Percentiles rank a stretch among this genome's conserved stretches.
phyloP scores from a whole-genome alignment of 1,140 invertebrate genomes.

The Metopolophium dirhodum region DNA sequence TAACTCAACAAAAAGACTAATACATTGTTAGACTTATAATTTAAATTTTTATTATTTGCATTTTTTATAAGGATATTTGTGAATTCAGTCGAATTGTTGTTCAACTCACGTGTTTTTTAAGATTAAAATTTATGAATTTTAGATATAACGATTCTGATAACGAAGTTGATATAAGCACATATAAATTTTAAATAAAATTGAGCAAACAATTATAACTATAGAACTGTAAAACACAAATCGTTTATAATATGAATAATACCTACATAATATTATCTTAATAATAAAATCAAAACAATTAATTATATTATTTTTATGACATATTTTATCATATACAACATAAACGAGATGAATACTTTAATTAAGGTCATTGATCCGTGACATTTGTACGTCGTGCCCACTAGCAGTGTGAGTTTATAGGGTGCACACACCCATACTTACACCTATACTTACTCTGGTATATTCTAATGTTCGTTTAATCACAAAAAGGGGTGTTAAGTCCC shows the following conservation, averaged over 20 bases:
- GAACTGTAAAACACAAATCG: not conserved
- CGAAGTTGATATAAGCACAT: too few species aligned
- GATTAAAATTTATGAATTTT: not conserved
- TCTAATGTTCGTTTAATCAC: not conserved
- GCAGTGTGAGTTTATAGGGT: not conserved
- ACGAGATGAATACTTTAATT: not conserved
- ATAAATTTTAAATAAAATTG: not conserved
- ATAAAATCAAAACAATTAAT: not conserved
- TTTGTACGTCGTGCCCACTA: not conserved
- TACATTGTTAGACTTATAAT: not conserved
- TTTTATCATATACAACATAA: slow-evolving; percentile 1
- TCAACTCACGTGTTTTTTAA: not conserved
- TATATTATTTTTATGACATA: not conserved
- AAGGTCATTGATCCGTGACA: slow-evolving; percentile 7
- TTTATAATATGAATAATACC: rapidly evolving
- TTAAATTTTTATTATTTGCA: not conserved
- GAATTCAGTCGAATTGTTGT: not conserved
- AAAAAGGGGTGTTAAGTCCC: not conserved
- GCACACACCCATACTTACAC: not conserved
- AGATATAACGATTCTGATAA: too few species aligned
- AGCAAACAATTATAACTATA: not conserved
- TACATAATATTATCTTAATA: not conserved
- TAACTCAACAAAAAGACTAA: not conserved
- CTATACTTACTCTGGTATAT: not conserved
- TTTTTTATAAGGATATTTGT: not conserved